Evolutionary conservation across 2,797 vertebrate species (phyloP), one percentile per base, ranked within the genome.

Genomic region (Lutjanus argentimaculatus): DNA sequence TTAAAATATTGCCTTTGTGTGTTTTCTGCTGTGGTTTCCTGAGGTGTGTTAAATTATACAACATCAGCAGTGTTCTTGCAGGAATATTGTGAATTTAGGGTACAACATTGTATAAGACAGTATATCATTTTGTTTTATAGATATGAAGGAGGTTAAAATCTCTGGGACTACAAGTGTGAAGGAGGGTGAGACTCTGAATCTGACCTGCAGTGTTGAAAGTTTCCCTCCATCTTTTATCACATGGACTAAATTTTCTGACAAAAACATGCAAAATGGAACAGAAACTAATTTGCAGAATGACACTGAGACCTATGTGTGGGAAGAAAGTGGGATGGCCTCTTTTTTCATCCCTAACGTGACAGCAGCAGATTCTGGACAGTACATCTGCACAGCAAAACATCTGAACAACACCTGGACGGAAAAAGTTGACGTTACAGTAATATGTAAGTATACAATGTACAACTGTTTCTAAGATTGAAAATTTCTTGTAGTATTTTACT

Each of bases 151-250:
- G 43, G 3, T 72, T 3, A 2, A 1, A 40, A 76, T 89, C 68
- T 62, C 16, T 1, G 81, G 82, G 1, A 0, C 57, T 13, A 45
- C n/a, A n/a, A 43, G 0, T 1, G 36, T 92, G 4, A 80, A 58
- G 16, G 80, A 86, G 62, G 90, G 90, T 3, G 69, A 75, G 5
- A 25, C 75, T 51, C 71, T 93, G 40, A 82, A 30, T 70, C 72
- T 93, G 46, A 91, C 19, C 59, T 94, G 93, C 85, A 84, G 45
- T 4, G 66, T 79, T 21, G 80, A 93, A 9, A 90, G 86, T 77
- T 84, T 86, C 49, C 91, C 89, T 79, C 79, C 77, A 0, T 78
- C 86, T 53, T 4, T 25, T 1, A 7, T 90, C 61, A 72, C 6
- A 0, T 91, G 89, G 92, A 70, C 1, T 2, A 85, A 72, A 79